phyloP scores from a whole-genome alignment of 2,113 vertebrate genomes.

The Aphyosemion australe region DNA sequence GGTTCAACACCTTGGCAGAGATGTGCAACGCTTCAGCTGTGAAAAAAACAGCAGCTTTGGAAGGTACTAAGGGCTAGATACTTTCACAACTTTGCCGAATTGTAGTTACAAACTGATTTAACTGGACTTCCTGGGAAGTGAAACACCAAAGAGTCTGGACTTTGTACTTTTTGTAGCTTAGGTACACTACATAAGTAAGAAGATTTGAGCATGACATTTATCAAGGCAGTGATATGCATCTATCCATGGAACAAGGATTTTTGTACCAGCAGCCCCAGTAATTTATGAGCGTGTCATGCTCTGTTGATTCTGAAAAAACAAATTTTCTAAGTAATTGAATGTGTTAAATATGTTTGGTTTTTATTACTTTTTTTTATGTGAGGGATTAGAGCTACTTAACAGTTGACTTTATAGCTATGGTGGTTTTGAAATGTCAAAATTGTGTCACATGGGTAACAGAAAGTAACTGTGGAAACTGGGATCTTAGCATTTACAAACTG shows the following conservation, averaged over 20 bases:
- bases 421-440: too few species aligned
- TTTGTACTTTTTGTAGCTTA: slow-evolving; percentile 1
- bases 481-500: too few species aligned
- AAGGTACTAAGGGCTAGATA: background rate
- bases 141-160: background rate
- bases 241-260: background rate
- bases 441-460: too few species aligned
- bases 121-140: background rate
- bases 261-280: background rate
- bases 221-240: background rate
- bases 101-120: background rate
- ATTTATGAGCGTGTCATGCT: background rate
- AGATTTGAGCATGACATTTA: background rate
- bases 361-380: background rate
- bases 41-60: slow-evolving; percentile 39
- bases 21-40: slow-evolving; percentile 39
- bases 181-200: background rate
- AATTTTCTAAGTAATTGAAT: slow-evolving; percentile 6
- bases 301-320: slow-evolving; percentile 1
- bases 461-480: too few species aligned
- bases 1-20: slow-evolving; percentile 63
- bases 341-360: background rate
- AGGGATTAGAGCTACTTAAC: too few species aligned
- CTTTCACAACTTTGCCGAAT: background rate
- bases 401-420: too few species aligned